Conservation (phyloP, 2,888 invertebrate genomes). For the Pemphredon lugubris region DNA sequence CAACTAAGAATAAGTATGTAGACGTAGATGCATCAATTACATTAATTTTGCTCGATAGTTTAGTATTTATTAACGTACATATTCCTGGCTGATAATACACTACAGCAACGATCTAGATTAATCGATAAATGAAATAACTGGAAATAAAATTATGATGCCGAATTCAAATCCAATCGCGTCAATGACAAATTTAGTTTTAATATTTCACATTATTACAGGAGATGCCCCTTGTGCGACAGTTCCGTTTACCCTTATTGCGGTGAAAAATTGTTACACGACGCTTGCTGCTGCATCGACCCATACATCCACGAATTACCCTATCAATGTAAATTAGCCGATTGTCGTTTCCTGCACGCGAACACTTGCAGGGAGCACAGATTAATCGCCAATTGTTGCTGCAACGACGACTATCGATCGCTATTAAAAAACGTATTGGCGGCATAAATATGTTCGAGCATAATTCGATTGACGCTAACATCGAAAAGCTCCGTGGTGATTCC, state of each 20-base stretch:
- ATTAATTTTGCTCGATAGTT: no score
- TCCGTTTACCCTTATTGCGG: slow-evolving; percentile 90
- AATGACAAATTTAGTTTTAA: no score
- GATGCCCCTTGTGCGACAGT: slow-evolving; percentile 89
- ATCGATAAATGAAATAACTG: no score
- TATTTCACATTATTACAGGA: slow-evolving; percentile 48
- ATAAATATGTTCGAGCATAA: neutral
- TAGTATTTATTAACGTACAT: no score
- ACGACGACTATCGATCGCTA: slow-evolving; percentile 80
- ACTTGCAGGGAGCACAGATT: slow-evolving; percentile 87
- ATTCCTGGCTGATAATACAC: no score
- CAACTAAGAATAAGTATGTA: no score
- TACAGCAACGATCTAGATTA: no score
- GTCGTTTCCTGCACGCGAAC: slow-evolving; percentile 88
- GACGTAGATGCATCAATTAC: no score
- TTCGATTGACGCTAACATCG: no score
- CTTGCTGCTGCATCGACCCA: slow-evolving; percentile 87
- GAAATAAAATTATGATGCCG: no score
- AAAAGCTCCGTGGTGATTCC: no score
- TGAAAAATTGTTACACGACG: slow-evolving; percentile 88
- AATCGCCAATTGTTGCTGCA: slow-evolving; percentile 89
- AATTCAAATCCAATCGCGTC: no score
- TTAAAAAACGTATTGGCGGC: slow-evolving; percentile 40
- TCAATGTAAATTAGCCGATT: slow-evolving; percentile 86
- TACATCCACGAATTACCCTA: slow-evolving; percentile 82